A percentile compares a stretch with the other conserved stretches of the same genome.
These are phyloP conservation scores for Halcyon badia DNA, from an alignment of 2,797 vertebrate species.

Conservation along the genomic window DNA sequence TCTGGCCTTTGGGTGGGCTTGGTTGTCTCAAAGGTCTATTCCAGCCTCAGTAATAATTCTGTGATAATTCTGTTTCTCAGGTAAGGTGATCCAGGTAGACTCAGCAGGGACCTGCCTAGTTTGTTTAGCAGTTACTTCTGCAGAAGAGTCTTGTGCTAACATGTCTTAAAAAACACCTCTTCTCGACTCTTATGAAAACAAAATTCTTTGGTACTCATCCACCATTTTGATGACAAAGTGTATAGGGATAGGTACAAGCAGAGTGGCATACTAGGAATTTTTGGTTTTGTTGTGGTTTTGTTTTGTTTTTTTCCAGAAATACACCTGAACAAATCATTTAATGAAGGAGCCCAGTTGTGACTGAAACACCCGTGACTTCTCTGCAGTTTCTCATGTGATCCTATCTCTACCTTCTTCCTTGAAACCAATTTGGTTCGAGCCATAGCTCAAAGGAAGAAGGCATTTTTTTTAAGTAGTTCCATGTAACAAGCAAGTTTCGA, in stretches of 20 bases:
- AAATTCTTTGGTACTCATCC: neutral
- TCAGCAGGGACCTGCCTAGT: neutral
- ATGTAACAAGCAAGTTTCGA: neutral
- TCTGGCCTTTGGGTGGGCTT: no score
- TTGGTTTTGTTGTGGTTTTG: no score
- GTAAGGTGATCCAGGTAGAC: neutral
- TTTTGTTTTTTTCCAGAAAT: neutral
- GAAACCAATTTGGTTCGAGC: neutral
- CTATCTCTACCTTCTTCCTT: neutral
- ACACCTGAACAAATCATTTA: neutral
- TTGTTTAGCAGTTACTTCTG: neutral
- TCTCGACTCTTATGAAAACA: neutral
- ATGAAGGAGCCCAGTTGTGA: neutral
- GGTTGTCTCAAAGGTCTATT: no score
- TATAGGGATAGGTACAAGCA: neutral
- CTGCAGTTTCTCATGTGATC: neutral
- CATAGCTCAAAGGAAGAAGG: neutral
- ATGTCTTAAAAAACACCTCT: fast-evolving
- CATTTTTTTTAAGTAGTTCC: neutral
- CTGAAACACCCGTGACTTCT: neutral
- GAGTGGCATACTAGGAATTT: neutral
- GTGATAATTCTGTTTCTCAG: neutral
- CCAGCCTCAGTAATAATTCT: no score
- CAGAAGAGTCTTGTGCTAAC: neutral
- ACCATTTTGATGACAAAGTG: neutral